Conservation (phyloP, 2,113 vertebrate genomes). For the Pelecanoides urinatrix region DNA sequence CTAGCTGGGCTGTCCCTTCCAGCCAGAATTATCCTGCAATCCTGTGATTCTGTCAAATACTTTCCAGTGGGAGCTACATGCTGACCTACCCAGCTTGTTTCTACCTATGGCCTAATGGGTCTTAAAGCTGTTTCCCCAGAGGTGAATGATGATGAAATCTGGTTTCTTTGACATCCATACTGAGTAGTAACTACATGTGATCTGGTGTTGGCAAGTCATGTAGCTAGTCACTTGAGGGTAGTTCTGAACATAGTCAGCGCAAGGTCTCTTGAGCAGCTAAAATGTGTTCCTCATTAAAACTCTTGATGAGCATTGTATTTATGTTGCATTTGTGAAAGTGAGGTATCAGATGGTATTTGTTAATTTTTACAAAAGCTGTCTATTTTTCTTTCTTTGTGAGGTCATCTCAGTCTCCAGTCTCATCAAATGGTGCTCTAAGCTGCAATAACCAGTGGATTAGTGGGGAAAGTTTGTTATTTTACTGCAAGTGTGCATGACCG, state of each 20-base stretch:
- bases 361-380: background rate
- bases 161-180: background rate
- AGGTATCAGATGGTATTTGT: background rate
- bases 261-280: background rate
- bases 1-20: background rate
- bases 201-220: background rate
- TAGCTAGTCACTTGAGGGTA: background rate
- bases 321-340: background rate
- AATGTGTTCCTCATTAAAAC: conserved; percentile 14
- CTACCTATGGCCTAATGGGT: background rate
- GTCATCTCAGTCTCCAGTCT: background rate
- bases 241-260: background rate
- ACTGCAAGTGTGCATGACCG: background rate
- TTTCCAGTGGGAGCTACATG: background rate
- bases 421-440: background rate
- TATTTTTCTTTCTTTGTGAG: background rate
- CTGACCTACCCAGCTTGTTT: background rate
- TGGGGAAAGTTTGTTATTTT: background rate
- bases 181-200: background rate
- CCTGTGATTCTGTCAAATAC: background rate
- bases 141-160: background rate
- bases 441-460: background rate
- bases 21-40: background rate
- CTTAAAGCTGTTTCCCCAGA: background rate
- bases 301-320: background rate